phyloP scores from a whole-genome alignment of 92 coral and sea anemone species.

The Pocillopora grandis region DNA sequence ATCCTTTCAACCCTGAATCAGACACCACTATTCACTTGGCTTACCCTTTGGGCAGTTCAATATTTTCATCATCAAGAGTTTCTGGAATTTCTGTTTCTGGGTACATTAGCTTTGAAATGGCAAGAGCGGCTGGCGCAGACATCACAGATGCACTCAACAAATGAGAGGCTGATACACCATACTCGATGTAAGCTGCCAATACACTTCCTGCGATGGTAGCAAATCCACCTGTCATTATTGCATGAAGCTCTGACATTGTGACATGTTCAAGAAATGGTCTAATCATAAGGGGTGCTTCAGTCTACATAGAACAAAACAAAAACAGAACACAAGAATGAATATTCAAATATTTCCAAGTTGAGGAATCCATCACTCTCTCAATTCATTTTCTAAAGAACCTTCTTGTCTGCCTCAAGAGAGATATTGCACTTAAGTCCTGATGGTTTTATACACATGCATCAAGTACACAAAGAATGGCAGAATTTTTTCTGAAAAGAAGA shows the following conservation, averaged over 20 bases:
- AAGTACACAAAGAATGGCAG: too few relatives aligned
- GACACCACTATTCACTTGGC: not conserved
- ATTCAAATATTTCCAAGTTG: too few relatives aligned
- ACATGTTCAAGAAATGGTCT: slow-evolving; percentile 85
- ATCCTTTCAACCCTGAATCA: not conserved
- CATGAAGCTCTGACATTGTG: slow-evolving; percentile 94
- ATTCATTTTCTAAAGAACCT: too few relatives aligned
- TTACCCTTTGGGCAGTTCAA: slow-evolving; percentile 80
- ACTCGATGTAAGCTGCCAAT: slow-evolving; percentile 88
- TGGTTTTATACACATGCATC: too few relatives aligned
- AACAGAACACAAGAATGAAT: not conserved
- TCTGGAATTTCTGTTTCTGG: slow-evolving; percentile 91
- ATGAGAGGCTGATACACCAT: slow-evolving; percentile 94
- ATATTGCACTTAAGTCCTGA: not conserved
- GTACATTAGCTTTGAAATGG: slow-evolving; percentile 89
- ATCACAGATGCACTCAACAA: slow-evolving; percentile 92
- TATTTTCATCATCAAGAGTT: slow-evolving; percentile 67
- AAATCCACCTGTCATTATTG: slow-evolving; percentile 95
- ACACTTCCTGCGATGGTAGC: slow-evolving; percentile 99
- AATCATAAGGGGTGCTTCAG: slow-evolving; percentile 90
- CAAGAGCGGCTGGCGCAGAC: slow-evolving; percentile 98
- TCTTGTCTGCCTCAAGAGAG: too few relatives aligned
- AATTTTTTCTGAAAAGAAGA: too few relatives aligned
- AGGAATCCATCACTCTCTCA: too few relatives aligned
- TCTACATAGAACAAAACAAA: slow-evolving; percentile 43